Conservation (phyloP, 2,888 invertebrate species). For the Drosophila tripunctata region DNA sequence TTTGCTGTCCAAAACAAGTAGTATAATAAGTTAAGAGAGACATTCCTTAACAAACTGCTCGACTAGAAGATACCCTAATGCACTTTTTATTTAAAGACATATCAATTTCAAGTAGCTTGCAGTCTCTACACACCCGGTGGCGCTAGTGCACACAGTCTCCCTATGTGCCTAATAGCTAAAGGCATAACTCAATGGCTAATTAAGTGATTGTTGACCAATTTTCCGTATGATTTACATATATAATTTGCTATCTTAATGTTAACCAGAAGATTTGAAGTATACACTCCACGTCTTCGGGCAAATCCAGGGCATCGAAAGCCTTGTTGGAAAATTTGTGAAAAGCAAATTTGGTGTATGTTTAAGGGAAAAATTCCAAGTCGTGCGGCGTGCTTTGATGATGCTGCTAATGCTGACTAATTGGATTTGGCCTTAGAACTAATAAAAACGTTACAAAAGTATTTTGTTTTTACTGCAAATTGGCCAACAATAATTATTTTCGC, state of each 20-base stretch:
- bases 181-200: too few species aligned
- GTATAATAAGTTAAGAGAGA: neutral
- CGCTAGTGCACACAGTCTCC: too few species aligned
- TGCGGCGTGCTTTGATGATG: constrained; percentile 63
- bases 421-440: constrained; percentile 72
- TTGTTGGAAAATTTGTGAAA: constrained; percentile 1
- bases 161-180: too few species aligned
- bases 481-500: constrained; percentile 74
- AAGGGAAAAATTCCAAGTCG: constrained; percentile 40
- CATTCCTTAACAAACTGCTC: neutral
- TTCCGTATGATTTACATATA: too few species aligned
- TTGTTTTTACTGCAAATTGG: constrained; percentile 77
- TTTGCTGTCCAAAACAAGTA: constrained; percentile 27
- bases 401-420: constrained; percentile 69
- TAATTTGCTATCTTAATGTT: too few species aligned
- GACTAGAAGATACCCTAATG: neutral
- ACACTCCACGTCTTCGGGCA: too few species aligned
- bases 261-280: too few species aligned
- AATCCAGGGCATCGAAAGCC: too few species aligned
- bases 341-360: constrained; percentile 10
- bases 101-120: too few species aligned
- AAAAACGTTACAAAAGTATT: constrained; percentile 74
- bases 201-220: too few species aligned
- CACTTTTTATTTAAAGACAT: too few species aligned
- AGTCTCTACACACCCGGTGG: too few species aligned